Conservation (phyloP, 2,113 vertebrate genomes). For the Steatornis caripensis region DNA sequence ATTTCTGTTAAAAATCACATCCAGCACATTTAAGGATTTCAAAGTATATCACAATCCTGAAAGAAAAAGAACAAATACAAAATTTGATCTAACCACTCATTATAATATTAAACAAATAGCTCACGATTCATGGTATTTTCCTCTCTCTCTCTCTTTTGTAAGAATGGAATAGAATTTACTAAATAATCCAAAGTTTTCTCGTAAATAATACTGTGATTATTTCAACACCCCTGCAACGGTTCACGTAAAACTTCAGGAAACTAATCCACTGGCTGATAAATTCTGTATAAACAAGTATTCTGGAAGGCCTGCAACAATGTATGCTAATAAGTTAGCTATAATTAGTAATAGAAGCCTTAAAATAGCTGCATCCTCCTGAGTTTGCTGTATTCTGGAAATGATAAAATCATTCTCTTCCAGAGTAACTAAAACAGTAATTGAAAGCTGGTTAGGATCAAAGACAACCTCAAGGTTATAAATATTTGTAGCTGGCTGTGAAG, state of each 20-base stretch:
- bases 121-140: background rate
- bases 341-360: conserved; percentile 69
- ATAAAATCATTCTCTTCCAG: conserved; percentile 11
- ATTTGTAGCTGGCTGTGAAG: conserved; percentile 46
- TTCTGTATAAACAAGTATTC: conserved; percentile 38
- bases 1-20: background rate
- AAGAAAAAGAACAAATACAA: background rate
- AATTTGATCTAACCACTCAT: background rate
- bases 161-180: background rate
- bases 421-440: conserved; percentile 69
- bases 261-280: background rate
- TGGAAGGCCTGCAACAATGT: conserved; percentile 51
- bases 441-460: conserved; percentile 74
- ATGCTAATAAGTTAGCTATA: conserved; percentile 64
- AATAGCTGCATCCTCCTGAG: conserved; percentile 63
- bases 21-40: background rate
- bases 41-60: background rate
- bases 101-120: background rate
- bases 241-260: background rate
- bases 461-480: conserved; percentile 68
- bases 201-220: background rate
- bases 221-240: background rate
- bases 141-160: background rate
- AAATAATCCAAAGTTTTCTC: background rate
- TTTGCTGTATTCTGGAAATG: conserved; percentile 56